phyloP scores from a whole-genome alignment of 2,797 vertebrate species.

The Glyptemys insculpta region DNA sequence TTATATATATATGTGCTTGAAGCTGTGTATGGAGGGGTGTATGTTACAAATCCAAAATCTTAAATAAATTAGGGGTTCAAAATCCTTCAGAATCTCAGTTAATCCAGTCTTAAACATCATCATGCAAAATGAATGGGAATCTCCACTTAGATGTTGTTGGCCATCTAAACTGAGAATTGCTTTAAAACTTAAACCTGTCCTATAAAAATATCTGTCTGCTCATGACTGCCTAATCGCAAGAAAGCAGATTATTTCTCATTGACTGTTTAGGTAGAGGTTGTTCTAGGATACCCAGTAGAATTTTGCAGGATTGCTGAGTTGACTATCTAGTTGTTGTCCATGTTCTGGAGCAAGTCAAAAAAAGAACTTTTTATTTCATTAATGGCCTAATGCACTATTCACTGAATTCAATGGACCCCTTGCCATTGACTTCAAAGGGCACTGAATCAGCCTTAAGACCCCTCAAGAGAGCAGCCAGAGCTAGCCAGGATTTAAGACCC shows the following conservation, averaged over 20 bases:
- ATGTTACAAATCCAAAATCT: not conserved
- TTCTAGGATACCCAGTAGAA: not conserved
- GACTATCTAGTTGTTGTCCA: not conserved
- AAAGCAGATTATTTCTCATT: not conserved
- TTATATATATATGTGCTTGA: not conserved
- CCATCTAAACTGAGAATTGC: not conserved
- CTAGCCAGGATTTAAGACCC: not conserved
- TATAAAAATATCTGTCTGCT: not conserved
- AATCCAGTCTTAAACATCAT: not conserved
- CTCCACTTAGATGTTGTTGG: not conserved
- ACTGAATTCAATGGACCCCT: not conserved
- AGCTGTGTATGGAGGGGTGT: not conserved
- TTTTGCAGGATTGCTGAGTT: not conserved
- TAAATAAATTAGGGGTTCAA: not conserved
- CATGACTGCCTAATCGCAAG: not conserved
- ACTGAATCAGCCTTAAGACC: not conserved
- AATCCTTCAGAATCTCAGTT: not conserved
- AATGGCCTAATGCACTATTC: not conserved
- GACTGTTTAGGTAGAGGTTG: not conserved
- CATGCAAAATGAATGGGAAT: not conserved
- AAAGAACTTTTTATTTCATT: not conserved
- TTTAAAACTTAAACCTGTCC: not conserved
- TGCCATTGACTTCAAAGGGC: not conserved
- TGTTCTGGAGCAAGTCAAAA: not conserved
- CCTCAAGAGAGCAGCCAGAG: not conserved